Conservation (phyloP, 1,140 invertebrate species). For the Bombus affinis region DNA sequence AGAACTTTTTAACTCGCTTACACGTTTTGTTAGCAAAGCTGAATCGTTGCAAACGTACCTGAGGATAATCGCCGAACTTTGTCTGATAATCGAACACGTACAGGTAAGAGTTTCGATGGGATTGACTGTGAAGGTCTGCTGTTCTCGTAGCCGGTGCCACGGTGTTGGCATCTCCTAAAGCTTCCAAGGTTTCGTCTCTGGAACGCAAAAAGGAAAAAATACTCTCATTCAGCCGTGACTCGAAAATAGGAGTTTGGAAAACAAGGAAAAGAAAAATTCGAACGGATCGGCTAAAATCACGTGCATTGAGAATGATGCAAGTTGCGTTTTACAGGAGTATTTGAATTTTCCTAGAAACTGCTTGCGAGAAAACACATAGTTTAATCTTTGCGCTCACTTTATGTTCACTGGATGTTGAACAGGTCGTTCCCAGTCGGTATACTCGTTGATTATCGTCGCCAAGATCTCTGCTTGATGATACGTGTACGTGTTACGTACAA, state of each 20-base stretch:
- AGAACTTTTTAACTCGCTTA: not conserved
- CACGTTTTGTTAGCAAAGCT: not conserved
- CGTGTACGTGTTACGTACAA: constrained; percentile 96
- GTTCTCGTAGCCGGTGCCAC: constrained; percentile 96
- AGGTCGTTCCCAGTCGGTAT: constrained; percentile 97
- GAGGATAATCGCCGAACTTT: constrained; percentile 93
- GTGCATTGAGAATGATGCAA: not conserved
- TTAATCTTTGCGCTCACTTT: constrained; percentile 80
- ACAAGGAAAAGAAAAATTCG: not conserved
- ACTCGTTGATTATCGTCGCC: constrained; percentile 96
- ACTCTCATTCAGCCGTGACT: not conserved
- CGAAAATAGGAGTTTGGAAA: no score
- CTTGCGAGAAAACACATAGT: not conserved
- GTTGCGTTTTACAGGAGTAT: not conserved
- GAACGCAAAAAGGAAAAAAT: constrained; percentile 50
- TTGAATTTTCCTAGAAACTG: not conserved
- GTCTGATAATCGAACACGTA: constrained; percentile 98
- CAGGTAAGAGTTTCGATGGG: constrained; percentile 92
- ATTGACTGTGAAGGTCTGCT: constrained; percentile 94
- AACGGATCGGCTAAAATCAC: not conserved
- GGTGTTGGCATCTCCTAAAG: constrained; percentile 95
- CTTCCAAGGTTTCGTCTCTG: constrained; percentile 96
- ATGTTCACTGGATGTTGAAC: constrained; percentile 96
- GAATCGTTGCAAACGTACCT: constrained; percentile 83
- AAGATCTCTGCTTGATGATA: constrained; percentile 93